Percentiles rank a stretch among this genome's conserved stretches.
These are phyloP conservation scores for Grapholita molesta DNA, from an alignment of 1,140 invertebrate genomes.

Conservation along the genomic window DNA sequence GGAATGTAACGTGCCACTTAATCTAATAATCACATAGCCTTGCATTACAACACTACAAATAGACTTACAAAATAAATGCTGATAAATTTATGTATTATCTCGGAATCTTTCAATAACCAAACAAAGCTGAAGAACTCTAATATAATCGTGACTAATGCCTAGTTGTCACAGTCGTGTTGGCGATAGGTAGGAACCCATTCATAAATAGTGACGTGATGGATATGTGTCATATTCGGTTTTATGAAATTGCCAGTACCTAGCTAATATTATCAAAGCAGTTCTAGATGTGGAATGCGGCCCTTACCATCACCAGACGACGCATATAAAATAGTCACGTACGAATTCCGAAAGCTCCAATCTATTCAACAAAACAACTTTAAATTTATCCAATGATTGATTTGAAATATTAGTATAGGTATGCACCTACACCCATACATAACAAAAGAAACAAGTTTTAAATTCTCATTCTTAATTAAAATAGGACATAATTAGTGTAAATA, in stretches of 20 bases:
- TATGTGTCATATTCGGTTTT: background rate
- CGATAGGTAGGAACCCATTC: background rate
- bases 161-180: background rate
- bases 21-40: slow-evolving; percentile 68
- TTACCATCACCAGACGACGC: background rate
- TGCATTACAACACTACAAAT: slow-evolving; percentile 39
- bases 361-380: background rate
- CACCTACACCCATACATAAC: background rate
- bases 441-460: background rate
- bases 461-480: background rate
- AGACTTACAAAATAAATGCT: slow-evolving; percentile 27
- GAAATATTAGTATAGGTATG: background rate
- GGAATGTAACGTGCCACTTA: slow-evolving; percentile 68
- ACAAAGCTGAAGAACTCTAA: background rate
- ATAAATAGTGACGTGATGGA: background rate
- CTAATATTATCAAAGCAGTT: background rate
- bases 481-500: background rate
- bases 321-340: background rate
- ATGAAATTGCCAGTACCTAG: background rate
- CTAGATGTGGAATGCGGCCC: background rate
- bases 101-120: background rate
- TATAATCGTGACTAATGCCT: background rate
- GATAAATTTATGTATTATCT: background rate
- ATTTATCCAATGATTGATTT: background rate
- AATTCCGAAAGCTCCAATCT: background rate